These are phyloP conservation scores for Aulostomus chinensis DNA, from an alignment of 2,797 vertebrate species.

Conservation along the genomic window DNA sequence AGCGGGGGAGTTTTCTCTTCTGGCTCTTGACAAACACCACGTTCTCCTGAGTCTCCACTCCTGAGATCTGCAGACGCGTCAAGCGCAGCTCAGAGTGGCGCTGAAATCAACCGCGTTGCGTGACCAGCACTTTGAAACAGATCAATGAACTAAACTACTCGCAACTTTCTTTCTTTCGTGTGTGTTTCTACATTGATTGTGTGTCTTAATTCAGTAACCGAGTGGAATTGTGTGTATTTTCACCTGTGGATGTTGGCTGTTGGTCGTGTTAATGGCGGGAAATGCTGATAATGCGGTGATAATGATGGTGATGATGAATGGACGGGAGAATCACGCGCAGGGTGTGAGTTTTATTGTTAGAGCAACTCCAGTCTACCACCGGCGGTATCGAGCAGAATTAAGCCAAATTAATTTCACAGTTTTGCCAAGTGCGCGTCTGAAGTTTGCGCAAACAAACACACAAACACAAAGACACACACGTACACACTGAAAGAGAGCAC, in stretches of 20 bases:
- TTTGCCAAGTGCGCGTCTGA: constrained; percentile 55
- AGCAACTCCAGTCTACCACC: constrained; percentile 58
- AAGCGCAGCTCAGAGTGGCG: too few relatives aligned
- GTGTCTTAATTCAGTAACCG: too few relatives aligned
- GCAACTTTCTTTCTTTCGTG: too few relatives aligned
- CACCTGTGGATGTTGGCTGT: constrained; percentile 47
- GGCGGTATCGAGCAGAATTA: constrained; percentile 53
- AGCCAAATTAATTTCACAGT: constrained; percentile 71
- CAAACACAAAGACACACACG: not conserved
- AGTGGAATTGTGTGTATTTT: too few relatives aligned
- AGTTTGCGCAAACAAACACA: constrained; percentile 2
- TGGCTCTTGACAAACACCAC: too few relatives aligned
- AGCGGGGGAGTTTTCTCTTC: too few relatives aligned
- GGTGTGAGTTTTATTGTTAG: constrained; percentile 63
- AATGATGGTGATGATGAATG: constrained; percentile 30
- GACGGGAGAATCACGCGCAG: constrained; percentile 46
- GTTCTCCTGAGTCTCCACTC: too few relatives aligned
- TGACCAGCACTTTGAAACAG: too few relatives aligned
- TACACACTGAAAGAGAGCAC: not conserved
- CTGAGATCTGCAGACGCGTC: too few relatives aligned
- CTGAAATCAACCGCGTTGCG: too few relatives aligned
- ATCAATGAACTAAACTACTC: too few relatives aligned
- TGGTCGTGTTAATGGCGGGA: constrained; percentile 25
- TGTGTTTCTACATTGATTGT: too few relatives aligned
- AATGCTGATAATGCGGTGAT: constrained; percentile 15